Conservation (phyloP, 2,797 vertebrate species). For the Acrossocheilus fasciatus region DNA sequence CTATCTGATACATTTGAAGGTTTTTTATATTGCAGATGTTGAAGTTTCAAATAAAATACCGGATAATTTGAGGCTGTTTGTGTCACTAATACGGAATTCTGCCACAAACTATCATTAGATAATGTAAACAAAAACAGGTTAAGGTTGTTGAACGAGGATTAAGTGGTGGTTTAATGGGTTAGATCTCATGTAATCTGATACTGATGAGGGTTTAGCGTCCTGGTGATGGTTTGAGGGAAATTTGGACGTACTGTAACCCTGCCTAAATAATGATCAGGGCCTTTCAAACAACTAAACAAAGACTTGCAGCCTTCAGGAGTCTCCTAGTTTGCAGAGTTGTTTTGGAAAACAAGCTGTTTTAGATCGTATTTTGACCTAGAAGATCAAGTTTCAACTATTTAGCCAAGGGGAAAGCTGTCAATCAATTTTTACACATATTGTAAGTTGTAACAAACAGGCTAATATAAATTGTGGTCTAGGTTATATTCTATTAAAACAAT, state of each 20-base stretch:
- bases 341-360: neutral
- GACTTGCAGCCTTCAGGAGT: neutral
- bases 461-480: neutral
- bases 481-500: neutral
- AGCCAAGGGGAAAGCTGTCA: neutral
- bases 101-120: too few species aligned
- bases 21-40: neutral
- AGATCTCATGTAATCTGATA: neutral
- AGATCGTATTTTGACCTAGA: neutral
- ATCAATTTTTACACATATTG: neutral
- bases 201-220: neutral
- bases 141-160: neutral
- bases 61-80: neutral
- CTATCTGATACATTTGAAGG: neutral
- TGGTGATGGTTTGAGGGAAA: constrained; percentile 3
- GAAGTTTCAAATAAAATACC: neutral
- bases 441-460: neutral
- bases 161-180: neutral
- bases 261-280: neutral
- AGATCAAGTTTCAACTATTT: neutral
- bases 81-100: neutral
- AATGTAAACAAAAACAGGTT: neutral
- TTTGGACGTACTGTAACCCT: constrained; percentile 14
- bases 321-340: neutral
- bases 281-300: constrained; percentile 17